These are phyloP conservation scores for Epinotia nisella DNA, from an alignment of 2,888 invertebrate genomes.

Conservation along the genomic window DNA sequence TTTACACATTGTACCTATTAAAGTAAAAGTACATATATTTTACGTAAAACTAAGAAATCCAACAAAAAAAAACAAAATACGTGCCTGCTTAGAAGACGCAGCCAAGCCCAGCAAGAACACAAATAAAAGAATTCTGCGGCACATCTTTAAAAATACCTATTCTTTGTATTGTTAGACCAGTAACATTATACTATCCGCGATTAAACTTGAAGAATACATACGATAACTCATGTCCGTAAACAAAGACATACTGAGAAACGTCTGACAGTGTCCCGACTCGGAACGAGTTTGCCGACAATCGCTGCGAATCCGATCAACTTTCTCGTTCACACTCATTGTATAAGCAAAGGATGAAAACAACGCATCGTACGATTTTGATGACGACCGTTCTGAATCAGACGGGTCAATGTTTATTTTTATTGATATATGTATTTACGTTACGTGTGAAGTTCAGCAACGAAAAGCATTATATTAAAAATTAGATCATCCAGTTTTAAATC, in stretches of 20 bases:
- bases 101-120: conserved; percentile 44
- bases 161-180: not conserved
- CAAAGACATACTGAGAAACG: conserved; percentile 31
- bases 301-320: conserved; percentile 4
- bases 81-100: conserved; percentile 47
- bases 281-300: conserved; percentile 3
- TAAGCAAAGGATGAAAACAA: not conserved
- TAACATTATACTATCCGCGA: not conserved
- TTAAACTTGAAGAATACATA: conserved; percentile 10
- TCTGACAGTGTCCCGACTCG: not conserved
- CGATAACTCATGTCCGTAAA: conserved; percentile 18
- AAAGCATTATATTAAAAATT: not conserved
- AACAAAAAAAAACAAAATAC: conserved; percentile 5
- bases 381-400: not conserved
- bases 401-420: conserved; percentile 8
- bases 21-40: not conserved
- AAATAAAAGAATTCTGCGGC: not conserved
- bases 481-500: not conserved
- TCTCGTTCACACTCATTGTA: conserved; percentile 13
- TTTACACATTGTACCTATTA: conserved; percentile 7
- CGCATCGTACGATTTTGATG: not conserved
- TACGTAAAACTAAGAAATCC: conserved; percentile 5
- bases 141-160: conserved; percentile 3
- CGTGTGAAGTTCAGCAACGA: too few species aligned
- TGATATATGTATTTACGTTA: not conserved